Percentiles rank a stretch among this genome's conserved stretches.
These are phyloP conservation scores for Phortica magna DNA, from an alignment of 2,888 invertebrate genomes.

Conservation along the genomic window DNA sequence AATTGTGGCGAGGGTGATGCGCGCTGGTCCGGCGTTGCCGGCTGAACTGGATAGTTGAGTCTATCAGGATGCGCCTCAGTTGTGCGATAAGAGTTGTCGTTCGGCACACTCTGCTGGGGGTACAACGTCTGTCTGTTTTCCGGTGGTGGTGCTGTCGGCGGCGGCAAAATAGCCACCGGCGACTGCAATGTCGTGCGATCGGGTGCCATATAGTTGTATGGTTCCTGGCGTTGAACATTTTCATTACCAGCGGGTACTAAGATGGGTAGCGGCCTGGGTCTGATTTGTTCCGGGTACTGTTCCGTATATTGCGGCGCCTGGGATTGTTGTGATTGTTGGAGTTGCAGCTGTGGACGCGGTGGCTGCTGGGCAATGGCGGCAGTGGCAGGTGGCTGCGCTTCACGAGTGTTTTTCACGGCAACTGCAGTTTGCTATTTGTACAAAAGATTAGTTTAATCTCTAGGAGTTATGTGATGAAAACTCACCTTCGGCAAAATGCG, in stretches of 20 bases:
- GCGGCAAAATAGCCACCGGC: constrained; percentile 57
- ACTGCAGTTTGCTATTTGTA: not conserved
- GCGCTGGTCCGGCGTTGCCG: constrained; percentile 44
- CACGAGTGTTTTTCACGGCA: not conserved
- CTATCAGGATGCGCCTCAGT: constrained; percentile 72
- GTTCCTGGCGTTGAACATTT: constrained; percentile 54
- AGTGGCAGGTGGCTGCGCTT: not conserved
- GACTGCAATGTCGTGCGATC: constrained; percentile 61
- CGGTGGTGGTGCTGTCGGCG: constrained; percentile 31
- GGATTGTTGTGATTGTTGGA: constrained; percentile 39
- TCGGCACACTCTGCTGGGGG: constrained; percentile 21
- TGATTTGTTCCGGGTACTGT: constrained; percentile 56
- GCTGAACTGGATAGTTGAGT: constrained; percentile 66
- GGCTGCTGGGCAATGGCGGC: not conserved
- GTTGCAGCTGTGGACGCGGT: constrained; percentile 40
- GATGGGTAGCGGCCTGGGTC: constrained; percentile 59
- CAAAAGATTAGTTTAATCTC: not conserved
- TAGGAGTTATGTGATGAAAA: not conserved
- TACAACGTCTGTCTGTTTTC: constrained; percentile 35
- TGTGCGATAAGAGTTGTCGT: constrained; percentile 66
- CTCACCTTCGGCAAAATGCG: constrained; percentile 62
- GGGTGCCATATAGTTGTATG: constrained; percentile 49
- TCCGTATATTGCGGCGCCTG: constrained; percentile 38
- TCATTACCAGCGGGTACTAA: constrained; percentile 54
- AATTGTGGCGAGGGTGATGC: constrained; percentile 57